Evolutionary conservation across 2,888 invertebrate genomes (phyloP).

Genomic region (Tetragonula carbonaria): DNA sequence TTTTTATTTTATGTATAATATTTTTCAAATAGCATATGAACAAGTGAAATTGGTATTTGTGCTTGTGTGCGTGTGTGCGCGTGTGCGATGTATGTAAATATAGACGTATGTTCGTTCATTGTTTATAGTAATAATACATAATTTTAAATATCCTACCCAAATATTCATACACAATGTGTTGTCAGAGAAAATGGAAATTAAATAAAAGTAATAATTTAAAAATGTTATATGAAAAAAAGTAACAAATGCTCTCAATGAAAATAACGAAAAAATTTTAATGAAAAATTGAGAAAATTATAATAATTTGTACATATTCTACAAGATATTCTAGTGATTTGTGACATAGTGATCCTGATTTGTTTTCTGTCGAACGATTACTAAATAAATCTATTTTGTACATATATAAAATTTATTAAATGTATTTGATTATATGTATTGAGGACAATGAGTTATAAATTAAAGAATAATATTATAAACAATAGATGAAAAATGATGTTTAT

Average conservation of each 20-base stretch:
- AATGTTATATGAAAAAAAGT: background rate
- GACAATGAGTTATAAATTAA: background rate
- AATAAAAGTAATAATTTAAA: background rate
- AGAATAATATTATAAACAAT: background rate
- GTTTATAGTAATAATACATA: background rate
- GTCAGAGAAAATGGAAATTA: background rate
- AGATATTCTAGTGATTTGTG: background rate
- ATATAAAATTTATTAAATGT: background rate
- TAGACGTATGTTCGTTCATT: background rate
- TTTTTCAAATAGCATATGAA: constrained; percentile 6
- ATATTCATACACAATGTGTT: background rate
- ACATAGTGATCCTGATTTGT: constrained; percentile 24
- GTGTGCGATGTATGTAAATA: background rate
- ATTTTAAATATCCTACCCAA: background rate
- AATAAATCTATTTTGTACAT: background rate
- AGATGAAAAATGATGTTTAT: background rate
- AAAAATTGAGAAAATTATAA: background rate
- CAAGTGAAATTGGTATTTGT: background rate
- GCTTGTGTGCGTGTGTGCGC: background rate
- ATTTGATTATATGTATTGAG: background rate
- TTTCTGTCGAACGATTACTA: background rate
- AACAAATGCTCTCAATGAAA: background rate
- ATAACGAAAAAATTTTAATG: background rate
- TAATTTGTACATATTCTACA: background rate
- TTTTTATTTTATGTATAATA: no score